phyloP scores from a whole-genome alignment of 2,113 vertebrate genomes.

The Phoenicopterus ruber region DNA sequence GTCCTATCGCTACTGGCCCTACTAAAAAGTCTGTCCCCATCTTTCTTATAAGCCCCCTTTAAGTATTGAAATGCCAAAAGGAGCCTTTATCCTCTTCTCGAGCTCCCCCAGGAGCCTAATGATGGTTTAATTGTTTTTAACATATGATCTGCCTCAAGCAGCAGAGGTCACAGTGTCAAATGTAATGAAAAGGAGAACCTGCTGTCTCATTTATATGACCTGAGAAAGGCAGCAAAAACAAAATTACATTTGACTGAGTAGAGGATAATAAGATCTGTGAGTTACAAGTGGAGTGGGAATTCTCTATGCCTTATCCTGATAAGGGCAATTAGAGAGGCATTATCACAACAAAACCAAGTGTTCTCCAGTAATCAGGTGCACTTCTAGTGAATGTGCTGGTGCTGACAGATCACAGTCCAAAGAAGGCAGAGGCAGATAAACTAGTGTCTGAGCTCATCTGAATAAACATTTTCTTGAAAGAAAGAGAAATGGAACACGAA shows the following conservation, averaged over 20 bases:
- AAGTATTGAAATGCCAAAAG: background rate
- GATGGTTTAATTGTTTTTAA: background rate
- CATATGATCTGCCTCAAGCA: background rate
- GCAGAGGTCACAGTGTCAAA: background rate
- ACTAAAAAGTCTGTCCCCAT: background rate
- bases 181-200: constrained; percentile 4
- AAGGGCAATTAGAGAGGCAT: constrained; percentile 60
- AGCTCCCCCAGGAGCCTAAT: background rate
- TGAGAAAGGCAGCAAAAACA: constrained; percentile 35
- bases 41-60: background rate
- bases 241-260: constrained; percentile 52
- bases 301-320: constrained; percentile 55
- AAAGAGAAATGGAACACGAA: background rate
- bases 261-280: constrained; percentile 55
- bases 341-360: constrained; percentile 49
- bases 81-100: background rate
- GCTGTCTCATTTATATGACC: constrained; percentile 36
- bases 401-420: background rate
- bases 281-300: constrained; percentile 36
- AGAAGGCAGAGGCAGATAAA: background rate
- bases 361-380: constrained; percentile 31
- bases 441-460: background rate
- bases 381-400: background rate
- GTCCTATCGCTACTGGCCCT: background rate
- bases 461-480: background rate